phyloP scores from a whole-genome alignment of 1,140 invertebrate genomes.

The Bombus balteatus region DNA sequence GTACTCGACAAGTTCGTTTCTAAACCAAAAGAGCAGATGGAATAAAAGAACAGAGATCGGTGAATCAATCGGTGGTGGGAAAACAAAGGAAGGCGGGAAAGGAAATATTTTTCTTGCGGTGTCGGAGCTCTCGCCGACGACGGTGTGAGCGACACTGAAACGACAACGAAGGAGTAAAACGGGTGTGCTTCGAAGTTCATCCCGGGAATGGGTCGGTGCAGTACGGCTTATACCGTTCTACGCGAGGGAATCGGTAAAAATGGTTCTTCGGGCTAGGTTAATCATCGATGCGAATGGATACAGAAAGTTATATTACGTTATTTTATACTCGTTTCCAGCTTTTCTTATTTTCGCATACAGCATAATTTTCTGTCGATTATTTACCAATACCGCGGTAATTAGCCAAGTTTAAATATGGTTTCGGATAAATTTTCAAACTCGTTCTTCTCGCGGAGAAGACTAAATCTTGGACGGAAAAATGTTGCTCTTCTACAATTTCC shows the following conservation, averaged over 20 bases:
- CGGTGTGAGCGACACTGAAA: no score
- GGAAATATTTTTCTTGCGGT: slow-evolving; percentile 27
- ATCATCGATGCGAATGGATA: neutral
- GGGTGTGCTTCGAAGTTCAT: slow-evolving; percentile 1
- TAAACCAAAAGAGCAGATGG: no score
- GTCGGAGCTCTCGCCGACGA: neutral
- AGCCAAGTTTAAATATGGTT: no score
- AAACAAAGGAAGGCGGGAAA: slow-evolving; percentile 12
- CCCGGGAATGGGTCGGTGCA: slow-evolving; percentile 4
- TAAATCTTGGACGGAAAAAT: no score
- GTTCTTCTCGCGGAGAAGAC: no score
- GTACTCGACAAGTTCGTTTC: no score
- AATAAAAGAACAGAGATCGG: neutral
- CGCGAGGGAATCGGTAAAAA: neutral
- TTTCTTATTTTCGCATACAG: no score
- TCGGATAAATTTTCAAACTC: no score
- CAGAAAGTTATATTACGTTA: neutral
- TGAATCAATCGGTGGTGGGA: neutral
- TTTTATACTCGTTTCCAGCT: neutral
- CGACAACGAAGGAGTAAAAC: neutral
- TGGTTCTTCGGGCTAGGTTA: neutral
- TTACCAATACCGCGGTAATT: no score
- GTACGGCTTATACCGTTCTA: neutral
- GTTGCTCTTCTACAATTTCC: no score
- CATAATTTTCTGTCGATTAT: no score